Evolutionary conservation across 92 coral and sea anemone species (phyloP), one percentile per base, ranked within the genome.

Genomic region (Isaurus tuberculatus): DNA sequence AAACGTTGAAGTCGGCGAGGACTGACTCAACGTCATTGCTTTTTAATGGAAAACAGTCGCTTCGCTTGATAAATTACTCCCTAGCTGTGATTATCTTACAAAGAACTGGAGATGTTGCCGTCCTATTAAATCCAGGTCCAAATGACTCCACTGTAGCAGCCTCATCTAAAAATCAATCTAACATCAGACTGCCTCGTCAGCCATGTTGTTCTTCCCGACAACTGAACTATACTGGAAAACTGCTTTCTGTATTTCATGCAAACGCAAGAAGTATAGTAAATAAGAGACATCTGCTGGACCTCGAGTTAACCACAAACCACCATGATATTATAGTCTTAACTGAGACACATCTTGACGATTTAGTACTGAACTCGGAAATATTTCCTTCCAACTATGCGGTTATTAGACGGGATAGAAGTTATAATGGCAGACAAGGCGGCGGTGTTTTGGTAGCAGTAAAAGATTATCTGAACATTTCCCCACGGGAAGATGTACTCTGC

Each of bases 221-320:
- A 14, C 27, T 8, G 63, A 55, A 55, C 63, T 15, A n/a, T 55
- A 55, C 23, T 14, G 63, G 63, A 55, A 55, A 55, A 22, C 63
- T 0, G 63, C 61, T 74, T 51, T 46, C 33, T 19, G 32, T 44
- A 2, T 74, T 74, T 28, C 46, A 46, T 46, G 67, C 68, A 2
- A 75, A 53, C 26, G 82, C 68, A 22, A 40, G 82, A 19, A 53
- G 67, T 13, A 75, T 51, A 29, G 82, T 75, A 22, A 49, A 75
- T 43, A 75, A 49, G 16, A 75, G 67, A 49, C 37, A 75, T 65
- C 37, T 28, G 17, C 36, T 65, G 70, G 19, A 27, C 37, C 40
- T 29, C 37, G 36, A 65, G 37, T 3, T 80, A 30, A 36, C 28
- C 10, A 64, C 28, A 33, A 34, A 55, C 5, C 10, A 4, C 25